These are phyloP conservation scores for Antheraea yamamai DNA, from an alignment of 2,888 invertebrate genomes.

Conservation along the genomic window DNA sequence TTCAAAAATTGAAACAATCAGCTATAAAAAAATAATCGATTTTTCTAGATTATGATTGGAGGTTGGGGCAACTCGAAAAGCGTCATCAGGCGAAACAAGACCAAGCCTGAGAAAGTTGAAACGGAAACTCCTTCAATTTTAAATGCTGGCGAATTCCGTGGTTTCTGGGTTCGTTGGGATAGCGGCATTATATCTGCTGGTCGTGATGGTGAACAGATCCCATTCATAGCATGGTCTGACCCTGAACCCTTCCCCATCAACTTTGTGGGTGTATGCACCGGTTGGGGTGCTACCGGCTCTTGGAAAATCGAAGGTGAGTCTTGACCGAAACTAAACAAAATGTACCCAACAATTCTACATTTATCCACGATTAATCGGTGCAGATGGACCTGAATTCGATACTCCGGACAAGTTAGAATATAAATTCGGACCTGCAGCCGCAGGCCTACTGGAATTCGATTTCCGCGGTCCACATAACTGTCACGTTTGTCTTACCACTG, in stretches of 20 bases:
- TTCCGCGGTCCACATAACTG: constrained; percentile 85
- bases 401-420: constrained; percentile 83
- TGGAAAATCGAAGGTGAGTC: constrained; percentile 90
- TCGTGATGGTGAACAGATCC: constrained; percentile 86
- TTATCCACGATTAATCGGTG: constrained; percentile 55
- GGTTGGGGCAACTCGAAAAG: constrained; percentile 94
- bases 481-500: constrained; percentile 82
- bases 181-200: constrained; percentile 86
- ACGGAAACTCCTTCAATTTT: constrained; percentile 88
- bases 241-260: constrained; percentile 86
- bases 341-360: constrained; percentile 74
- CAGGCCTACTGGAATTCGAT: constrained; percentile 80
- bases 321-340: constrained; percentile 46
- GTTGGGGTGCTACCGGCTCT: constrained; percentile 91
- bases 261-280: constrained; percentile 91
- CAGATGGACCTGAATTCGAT: constrained; percentile 80
- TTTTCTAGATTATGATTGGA: constrained; percentile 88
- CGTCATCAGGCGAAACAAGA: constrained; percentile 89
- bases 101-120: constrained; percentile 88
- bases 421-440: constrained; percentile 80
- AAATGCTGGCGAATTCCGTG: constrained; percentile 87
- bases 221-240: constrained; percentile 88
- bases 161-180: constrained; percentile 93
- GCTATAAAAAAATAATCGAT: background rate
- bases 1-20: background rate